Evolutionary conservation across 2,797 vertebrate species (phyloP).

Genomic region (Paratrypauchen microcephalus): DNA sequence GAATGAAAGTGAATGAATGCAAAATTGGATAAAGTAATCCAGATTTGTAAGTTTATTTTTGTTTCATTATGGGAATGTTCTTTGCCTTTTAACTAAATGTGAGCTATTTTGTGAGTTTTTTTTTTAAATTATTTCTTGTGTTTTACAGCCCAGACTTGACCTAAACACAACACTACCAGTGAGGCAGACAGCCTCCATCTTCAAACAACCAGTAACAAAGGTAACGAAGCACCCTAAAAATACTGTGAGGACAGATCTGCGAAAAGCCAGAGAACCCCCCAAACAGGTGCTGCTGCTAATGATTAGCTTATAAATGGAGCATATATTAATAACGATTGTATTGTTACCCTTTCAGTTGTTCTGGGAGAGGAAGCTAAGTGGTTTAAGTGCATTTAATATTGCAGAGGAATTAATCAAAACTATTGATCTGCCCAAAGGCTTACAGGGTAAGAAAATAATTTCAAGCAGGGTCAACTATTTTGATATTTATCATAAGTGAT

Average conservation of each 20-base stretch:
- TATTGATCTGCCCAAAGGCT: conserved; percentile 94
- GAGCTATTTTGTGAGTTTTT: no score
- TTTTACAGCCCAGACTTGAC: conserved; percentile 88
- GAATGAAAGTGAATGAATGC: no score
- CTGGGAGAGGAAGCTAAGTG: conserved; percentile 95
- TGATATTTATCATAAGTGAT: neutral
- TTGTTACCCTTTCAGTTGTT: conserved; percentile 80
- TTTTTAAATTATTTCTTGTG: neutral
- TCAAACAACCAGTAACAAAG: conserved; percentile 97
- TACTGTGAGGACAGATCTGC: conserved; percentile 95
- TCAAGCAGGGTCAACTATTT: neutral
- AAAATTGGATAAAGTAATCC: no score
- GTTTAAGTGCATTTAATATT: conserved; percentile 92
- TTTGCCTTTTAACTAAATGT: no score
- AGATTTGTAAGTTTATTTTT: no score
- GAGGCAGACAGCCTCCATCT: conserved; percentile 96
- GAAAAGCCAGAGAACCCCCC: conserved; percentile 94
- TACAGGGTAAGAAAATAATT: conserved; percentile 83
- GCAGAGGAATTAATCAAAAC: conserved; percentile 94
- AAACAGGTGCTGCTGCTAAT: conserved; percentile 82
- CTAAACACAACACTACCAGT: conserved; percentile 95
- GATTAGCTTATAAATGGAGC: neutral
- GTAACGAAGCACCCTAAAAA: conserved; percentile 98
- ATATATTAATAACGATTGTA: neutral
- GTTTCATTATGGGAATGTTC: no score